Base-by-base conservation (phyloP, 1,140 invertebrate genomes). In the Eumaeus atala region DNA sequence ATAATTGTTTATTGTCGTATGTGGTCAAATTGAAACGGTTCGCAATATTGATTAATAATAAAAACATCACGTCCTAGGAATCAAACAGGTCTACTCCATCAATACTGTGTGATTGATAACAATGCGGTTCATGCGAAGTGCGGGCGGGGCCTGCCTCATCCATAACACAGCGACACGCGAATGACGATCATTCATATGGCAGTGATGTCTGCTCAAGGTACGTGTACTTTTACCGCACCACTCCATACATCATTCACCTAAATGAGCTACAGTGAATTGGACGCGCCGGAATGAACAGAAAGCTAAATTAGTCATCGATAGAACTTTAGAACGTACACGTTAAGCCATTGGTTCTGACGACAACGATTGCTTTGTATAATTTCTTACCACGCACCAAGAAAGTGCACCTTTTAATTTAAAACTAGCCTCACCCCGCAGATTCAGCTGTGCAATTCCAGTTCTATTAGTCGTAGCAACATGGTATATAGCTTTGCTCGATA, bases 81-180 rank as follows among this genome's bases (percentile, higher is more conserved):
- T 44, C 40, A 44, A 40, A 40, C 17, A 16, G 40, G 17, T 44
- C 40, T 17, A 44, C 40, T 44, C 40, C 14, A 44, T 44, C 40
- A 44, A 44, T 44, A 44, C 14, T 6, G 14, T 6, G 17, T 44
- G 40, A 44, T 44, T 14, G 40, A 44, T 44, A 44, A 44, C 40
- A 44, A 44, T 44, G 40, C 16, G 40, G 16, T 44, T 42, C 37
- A 14, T 40, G 38, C 40, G 40, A 44, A 16, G 40, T 28, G n/a
- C 40, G n/a, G n/a, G n/a, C 38, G 7, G 38, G 8, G n/a, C 14
- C 40, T 16, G 17, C 40, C 40, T 44, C 40, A 44, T 44, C 40
- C 40, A 44, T 44, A 44, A 44, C 17, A 14, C 9, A 14, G 9
- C 35, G 9, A n/a, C 35, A 44, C 40, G 14, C 14, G 14, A 9